Evolutionary conservation across 2,888 invertebrate species (phyloP).

Genomic region (Pocota personata): DNA sequence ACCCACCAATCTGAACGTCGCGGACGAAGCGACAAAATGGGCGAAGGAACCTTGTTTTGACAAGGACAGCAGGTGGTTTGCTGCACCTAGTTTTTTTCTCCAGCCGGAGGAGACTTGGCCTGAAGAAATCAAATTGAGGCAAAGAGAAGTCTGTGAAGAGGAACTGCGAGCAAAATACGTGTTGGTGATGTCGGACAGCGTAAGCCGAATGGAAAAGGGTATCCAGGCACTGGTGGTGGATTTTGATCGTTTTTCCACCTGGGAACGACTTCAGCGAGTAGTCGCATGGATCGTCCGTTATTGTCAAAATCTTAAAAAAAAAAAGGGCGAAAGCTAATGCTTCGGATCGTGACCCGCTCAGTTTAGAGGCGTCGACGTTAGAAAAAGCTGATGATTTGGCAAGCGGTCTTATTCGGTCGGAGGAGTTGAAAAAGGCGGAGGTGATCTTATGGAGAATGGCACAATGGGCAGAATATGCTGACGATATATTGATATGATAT

Average conservation of each 20-base stretch:
- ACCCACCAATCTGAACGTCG: constrained; percentile 66
- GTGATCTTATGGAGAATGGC: constrained; percentile 12
- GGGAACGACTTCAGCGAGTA: neutral
- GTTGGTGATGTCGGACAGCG: neutral
- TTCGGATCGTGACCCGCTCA: neutral
- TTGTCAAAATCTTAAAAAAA: neutral
- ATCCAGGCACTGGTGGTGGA: constrained; percentile 6
- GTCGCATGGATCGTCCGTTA: neutral
- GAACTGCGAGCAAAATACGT: constrained; percentile 10
- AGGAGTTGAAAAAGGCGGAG: constrained; percentile 1
- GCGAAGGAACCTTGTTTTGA: constrained; percentile 6
- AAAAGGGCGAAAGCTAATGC: neutral
- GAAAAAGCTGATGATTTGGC: neutral
- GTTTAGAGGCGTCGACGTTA: neutral
- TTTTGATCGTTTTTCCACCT: neutral
- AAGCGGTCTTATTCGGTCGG: neutral
- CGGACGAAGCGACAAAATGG: constrained; percentile 64
- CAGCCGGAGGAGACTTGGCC: constrained; percentile 45
- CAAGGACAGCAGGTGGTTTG: constrained; percentile 41
- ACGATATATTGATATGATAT: constrained; percentile 30
- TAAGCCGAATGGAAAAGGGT: neutral
- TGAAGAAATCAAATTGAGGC: neutral
- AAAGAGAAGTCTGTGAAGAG: constrained; percentile 40
- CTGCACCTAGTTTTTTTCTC: constrained; percentile 50
- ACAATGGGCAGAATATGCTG: neutral